phyloP scores from a whole-genome alignment of 2,113 vertebrate genomes.

The Clarias magur region DNA sequence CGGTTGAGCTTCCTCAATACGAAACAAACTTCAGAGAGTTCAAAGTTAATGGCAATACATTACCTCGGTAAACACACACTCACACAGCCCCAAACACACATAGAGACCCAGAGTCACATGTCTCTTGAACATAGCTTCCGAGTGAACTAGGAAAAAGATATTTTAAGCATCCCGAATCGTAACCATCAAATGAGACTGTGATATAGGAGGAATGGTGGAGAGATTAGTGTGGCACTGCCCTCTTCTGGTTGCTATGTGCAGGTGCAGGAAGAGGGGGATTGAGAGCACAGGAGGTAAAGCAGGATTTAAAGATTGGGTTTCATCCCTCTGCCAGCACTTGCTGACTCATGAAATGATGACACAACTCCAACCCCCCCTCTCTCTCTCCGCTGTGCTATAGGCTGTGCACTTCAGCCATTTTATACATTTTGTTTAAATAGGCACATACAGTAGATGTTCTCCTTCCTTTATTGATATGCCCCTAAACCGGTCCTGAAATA shows the following conservation, averaged over 20 bases:
- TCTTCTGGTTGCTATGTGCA: conserved; percentile 28
- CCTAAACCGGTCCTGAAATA: too few species aligned
- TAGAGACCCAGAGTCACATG: neutral
- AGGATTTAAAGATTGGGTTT: conserved; percentile 54
- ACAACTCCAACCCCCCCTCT: conserved; percentile 47
- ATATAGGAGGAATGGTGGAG: neutral
- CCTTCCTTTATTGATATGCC: neutral
- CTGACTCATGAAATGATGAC: conserved; percentile 73
- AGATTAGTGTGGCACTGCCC: conserved; percentile 25
- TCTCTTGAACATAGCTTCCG: neutral
- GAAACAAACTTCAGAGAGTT: conserved; percentile 93
- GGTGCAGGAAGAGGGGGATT: conserved; percentile 26
- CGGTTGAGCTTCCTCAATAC: conserved; percentile 96
- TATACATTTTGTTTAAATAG: conserved; percentile 36
- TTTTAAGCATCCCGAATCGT: neutral
- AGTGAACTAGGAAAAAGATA: neutral
- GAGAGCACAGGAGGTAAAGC: conserved; percentile 4
- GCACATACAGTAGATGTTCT: conserved; percentile 7
- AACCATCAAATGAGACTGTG: neutral
- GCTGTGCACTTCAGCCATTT: conserved; percentile 31
- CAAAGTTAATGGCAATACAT: conserved; percentile 88
- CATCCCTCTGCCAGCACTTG: conserved; percentile 39
- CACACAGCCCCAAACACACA: conserved; percentile 16
- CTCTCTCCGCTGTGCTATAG: conserved; percentile 40
- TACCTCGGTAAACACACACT: conserved; percentile 82